Conservation (phyloP, 2,797 vertebrate species). For the Liparis tanakae region DNA sequence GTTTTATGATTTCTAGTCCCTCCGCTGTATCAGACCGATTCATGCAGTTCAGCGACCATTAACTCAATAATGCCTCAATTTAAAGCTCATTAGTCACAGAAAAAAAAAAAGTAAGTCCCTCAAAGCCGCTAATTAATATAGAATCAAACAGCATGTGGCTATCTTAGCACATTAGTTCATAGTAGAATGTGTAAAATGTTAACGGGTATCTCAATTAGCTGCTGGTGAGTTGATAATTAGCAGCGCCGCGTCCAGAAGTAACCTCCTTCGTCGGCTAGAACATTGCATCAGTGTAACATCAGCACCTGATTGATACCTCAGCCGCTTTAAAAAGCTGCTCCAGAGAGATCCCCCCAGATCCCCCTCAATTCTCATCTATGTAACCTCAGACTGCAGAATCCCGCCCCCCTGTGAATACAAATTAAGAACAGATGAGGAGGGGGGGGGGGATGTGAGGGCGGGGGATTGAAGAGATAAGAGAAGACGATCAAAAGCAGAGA, state of each 20-base stretch:
- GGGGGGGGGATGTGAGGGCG: background rate
- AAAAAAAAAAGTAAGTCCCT: too few species aligned
- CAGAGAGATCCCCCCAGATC: constrained; percentile 62
- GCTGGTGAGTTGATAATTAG: constrained; percentile 44
- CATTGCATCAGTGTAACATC: constrained; percentile 81
- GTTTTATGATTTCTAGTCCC: constrained; percentile 11
- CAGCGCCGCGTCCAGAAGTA: constrained; percentile 45
- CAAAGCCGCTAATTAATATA: constrained; percentile 24
- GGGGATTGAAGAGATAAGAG: constrained; percentile 48
- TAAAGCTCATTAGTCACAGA: constrained; percentile 7
- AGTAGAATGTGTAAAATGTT: constrained; percentile 5
- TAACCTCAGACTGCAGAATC: constrained; percentile 59
- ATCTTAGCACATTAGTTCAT: constrained; percentile 19
- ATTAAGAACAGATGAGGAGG: constrained; percentile 55
- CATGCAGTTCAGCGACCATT: background rate
- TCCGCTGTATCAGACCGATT: background rate
- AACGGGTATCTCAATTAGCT: constrained; percentile 28
- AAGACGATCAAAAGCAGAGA: constrained; percentile 65
- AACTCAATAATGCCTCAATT: background rate
- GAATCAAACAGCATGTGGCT: constrained; percentile 13
- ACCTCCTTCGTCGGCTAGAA: constrained; percentile 58
- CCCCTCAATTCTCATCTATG: constrained; percentile 67
- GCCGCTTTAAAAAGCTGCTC: constrained; percentile 65
- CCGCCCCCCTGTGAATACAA: constrained; percentile 65
- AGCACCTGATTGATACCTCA: constrained; percentile 77